Base-by-base conservation (phyloP, 1,140 invertebrate species). In the Atopsyche davidsoni region DNA sequence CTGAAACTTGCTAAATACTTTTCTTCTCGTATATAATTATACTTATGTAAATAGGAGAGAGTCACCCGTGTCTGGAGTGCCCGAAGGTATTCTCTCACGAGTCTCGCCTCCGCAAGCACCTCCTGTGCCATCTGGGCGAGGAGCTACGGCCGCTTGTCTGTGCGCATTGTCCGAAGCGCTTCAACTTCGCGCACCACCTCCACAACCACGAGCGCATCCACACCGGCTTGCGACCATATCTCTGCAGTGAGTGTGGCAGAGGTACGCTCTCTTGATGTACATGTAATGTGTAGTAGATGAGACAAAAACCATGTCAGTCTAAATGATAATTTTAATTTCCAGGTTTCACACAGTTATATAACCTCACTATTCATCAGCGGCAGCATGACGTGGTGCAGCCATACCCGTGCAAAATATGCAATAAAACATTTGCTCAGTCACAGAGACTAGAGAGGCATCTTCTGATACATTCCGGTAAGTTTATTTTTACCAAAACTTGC, bases 141-240 rank as follows among this genome's bases (percentile, higher is more conserved):
- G 46, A 49, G 18, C 46, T 53, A 11, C 45, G 46, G 19, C 46
- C 34, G n/a, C 28, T 53, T 14, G n/a, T 50, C 18, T 57, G 55
- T 42, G 11, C 16, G 25, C 16, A 25, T 38, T 57, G 55, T 42
- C 21, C 46, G 3, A 46, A 39, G 16, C 31, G 41, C n/a, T 57
- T 57, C 36, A 57, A 57, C 23, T 51, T 50, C 41, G 4, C 4
- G 11, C 55, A 57, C 24, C 50, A 57, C 44, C 36, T 57, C n/a
- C 25, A n/a, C 4, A 57, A 53, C 23, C 55, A 57, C 34, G 50
- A 57, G 24, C 36, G 46, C 4, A 50, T 23, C 16, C 55, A 57
- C 23, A 53, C 55, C 13, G 51, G 51, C 14, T 16, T 31, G 13
- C 53, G 39, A 24, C 55, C 55, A 7, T 57, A 34, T 28, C 38